These are phyloP conservation scores for Leptopilina myrica DNA, from an alignment of 2,888 invertebrate genomes.

Conservation along the genomic window DNA sequence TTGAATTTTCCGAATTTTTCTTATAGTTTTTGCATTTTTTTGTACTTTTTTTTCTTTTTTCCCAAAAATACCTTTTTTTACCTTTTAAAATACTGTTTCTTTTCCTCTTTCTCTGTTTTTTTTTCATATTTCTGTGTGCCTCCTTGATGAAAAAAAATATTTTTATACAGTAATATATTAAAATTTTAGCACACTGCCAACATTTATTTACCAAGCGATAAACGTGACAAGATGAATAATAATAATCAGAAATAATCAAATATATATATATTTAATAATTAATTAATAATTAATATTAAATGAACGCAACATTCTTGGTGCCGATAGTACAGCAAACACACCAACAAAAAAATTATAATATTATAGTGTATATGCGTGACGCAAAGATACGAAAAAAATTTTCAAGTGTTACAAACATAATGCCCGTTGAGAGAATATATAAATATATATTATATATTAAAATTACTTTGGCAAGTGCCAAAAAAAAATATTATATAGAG, in stretches of 20 bases:
- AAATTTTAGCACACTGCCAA: background rate
- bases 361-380: slow-evolving; percentile 60
- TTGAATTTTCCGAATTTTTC: too few relatives aligned
- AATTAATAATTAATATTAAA: background rate
- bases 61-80: background rate
- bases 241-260: background rate
- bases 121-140: background rate
- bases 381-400: slow-evolving; percentile 60
- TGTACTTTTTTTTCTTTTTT: background rate
- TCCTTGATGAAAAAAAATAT: background rate
- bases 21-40: background rate
- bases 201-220: slow-evolving; percentile 17
- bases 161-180: background rate
- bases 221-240: slow-evolving; percentile 24
- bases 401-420: slow-evolving; percentile 62
- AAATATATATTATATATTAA: slow-evolving; percentile 48
- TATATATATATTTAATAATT: too few relatives aligned
- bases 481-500: slow-evolving; percentile 48
- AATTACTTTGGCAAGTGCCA: slow-evolving; percentile 41
- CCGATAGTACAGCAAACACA: slow-evolving; percentile 59
- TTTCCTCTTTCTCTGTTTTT: background rate
- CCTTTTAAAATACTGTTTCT: background rate
- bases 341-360: slow-evolving; percentile 62
- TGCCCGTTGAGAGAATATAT: slow-evolving; percentile 58
- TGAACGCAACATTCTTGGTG: slow-evolving; percentile 39